These are phyloP conservation scores for Sarcoramphus papa DNA, from an alignment of 2,797 vertebrate species.

Conservation along the genomic window DNA sequence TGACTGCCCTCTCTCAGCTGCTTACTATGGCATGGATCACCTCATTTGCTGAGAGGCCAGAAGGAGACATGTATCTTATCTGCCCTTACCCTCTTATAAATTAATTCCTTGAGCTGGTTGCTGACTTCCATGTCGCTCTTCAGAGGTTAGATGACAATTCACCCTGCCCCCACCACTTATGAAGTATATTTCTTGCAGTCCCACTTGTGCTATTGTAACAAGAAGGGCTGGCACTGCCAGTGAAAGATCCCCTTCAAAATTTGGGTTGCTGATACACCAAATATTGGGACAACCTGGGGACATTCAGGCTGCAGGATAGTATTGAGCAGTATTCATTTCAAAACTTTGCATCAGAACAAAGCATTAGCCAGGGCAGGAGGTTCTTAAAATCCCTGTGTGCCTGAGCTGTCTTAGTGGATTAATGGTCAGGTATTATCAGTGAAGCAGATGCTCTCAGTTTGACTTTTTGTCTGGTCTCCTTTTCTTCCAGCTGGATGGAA, in stretches of 20 bases:
- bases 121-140: neutral
- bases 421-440: neutral
- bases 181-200: neutral
- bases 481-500: slow-evolving; percentile 7
- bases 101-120: neutral
- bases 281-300: neutral
- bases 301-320: neutral
- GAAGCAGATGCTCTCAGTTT: slow-evolving; percentile 8
- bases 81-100: neutral
- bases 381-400: neutral
- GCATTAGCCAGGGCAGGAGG: neutral
- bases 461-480: neutral
- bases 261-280: neutral
- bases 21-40: neutral
- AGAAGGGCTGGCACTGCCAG: neutral
- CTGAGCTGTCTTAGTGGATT: slow-evolving; percentile 8
- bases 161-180: fast-evolving
- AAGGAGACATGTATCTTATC: neutral
- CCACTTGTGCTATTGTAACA: neutral
- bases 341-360: neutral
- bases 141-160: neutral
- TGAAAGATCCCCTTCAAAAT: neutral
- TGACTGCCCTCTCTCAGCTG: neutral
- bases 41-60: neutral
- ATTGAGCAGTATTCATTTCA: neutral